Conservation (phyloP, 2,113 vertebrate species). For the Ceyx cyanopectus region DNA sequence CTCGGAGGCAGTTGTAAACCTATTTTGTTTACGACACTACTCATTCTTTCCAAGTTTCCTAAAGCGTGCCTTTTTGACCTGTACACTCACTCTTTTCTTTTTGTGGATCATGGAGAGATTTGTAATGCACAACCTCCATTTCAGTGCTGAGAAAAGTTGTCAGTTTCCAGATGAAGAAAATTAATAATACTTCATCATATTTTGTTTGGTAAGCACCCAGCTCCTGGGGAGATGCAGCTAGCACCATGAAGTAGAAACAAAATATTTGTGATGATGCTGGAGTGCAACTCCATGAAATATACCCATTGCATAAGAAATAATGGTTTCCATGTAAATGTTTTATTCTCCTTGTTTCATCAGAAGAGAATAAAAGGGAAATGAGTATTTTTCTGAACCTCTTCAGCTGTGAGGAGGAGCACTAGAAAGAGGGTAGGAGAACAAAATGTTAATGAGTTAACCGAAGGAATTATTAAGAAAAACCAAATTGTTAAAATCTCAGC, state of each 20-base stretch:
- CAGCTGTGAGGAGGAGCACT: neutral
- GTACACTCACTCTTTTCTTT: conserved; percentile 32
- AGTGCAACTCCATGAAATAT: neutral
- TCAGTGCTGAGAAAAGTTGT: conserved; percentile 8
- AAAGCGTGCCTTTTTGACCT: conserved; percentile 45
- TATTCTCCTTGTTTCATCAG: neutral
- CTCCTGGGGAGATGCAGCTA: conserved; percentile 2
- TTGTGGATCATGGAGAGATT: conserved; percentile 16
- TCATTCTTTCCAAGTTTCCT: conserved; percentile 60
- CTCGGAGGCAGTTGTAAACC: conserved; percentile 51
- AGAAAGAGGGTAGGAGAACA: neutral
- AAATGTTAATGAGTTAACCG: neutral
- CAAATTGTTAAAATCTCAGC: neutral
- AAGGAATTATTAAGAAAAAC: neutral
- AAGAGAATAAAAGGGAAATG: neutral
- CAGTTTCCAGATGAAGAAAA: conserved; percentile 38
- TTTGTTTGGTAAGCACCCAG: neutral
- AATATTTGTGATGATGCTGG: neutral
- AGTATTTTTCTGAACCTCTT: neutral
- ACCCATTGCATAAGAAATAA: neutral
- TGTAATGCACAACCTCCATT: neutral
- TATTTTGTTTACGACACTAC: conserved; percentile 61
- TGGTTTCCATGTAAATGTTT: neutral
- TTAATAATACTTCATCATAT: conserved; percentile 9
- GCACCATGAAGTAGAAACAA: conserved; percentile 1